A percentile compares a stretch with the other conserved stretches of the same genome.
These are phyloP conservation scores for Plebejus melissa DNA, from an alignment of 2,888 invertebrate genomes.

Conservation along the genomic window DNA sequence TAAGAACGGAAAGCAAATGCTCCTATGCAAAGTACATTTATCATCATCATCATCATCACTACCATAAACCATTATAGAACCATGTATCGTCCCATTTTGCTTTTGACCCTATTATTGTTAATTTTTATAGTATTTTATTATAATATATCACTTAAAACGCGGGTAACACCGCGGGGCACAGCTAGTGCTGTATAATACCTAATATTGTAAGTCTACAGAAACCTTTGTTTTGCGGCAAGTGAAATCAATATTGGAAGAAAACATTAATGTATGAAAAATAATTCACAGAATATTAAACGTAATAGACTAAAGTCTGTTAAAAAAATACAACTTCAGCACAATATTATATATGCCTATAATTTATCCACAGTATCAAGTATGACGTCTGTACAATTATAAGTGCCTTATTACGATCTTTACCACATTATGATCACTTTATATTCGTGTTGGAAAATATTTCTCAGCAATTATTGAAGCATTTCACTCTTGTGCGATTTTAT, in stretches of 20 bases:
- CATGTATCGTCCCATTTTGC: no score
- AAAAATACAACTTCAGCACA: neutral
- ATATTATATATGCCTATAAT: neutral
- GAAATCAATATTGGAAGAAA: neutral
- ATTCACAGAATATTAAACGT: neutral
- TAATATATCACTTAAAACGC: no score
- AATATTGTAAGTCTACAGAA: neutral
- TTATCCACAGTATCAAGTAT: neutral
- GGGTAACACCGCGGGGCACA: no score
- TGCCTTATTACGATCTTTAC: neutral
- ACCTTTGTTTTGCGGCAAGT: conserved; percentile 12
- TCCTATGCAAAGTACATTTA: no score
- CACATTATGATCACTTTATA: neutral
- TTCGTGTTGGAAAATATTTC: neutral
- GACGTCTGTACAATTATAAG: neutral
- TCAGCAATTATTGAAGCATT: neutral
- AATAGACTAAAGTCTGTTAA: neutral
- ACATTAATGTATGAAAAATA: neutral
- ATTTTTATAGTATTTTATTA: no score
- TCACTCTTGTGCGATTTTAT: neutral
- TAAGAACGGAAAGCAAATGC: no score
- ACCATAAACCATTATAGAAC: no score
- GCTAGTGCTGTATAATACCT: neutral
- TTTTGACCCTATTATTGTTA: no score
- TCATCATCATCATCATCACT: no score